Conservation (phyloP, 1,140 invertebrate genomes). For the Idris sp. region DNA sequence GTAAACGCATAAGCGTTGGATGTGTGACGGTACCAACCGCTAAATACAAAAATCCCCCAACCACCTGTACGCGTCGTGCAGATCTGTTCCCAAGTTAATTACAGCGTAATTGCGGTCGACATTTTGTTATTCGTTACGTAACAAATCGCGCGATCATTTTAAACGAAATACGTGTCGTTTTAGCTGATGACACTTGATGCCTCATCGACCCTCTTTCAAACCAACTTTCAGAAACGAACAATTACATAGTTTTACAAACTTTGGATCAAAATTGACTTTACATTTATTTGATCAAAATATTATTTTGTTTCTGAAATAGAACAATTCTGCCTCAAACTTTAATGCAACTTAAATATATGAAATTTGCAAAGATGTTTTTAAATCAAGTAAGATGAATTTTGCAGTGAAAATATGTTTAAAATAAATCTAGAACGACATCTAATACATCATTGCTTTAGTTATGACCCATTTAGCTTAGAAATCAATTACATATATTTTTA, state of each 20-base stretch:
- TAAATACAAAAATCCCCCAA: constrained; percentile 79
- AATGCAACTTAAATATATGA: too few species aligned
- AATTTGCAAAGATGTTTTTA: too few species aligned
- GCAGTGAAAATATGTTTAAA: constrained; percentile 17
- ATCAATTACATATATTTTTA: constrained; percentile 48
- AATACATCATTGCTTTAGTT: too few species aligned
- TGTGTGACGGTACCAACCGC: constrained; percentile 72
- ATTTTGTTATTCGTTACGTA: constrained; percentile 73
- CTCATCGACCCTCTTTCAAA: neutral
- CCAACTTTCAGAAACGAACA: neutral
- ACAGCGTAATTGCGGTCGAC: constrained; percentile 78
- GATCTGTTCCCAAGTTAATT: constrained; percentile 75
- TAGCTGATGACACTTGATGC: constrained; percentile 3
- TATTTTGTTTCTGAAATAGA: constrained; percentile 28
- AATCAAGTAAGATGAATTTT: constrained; percentile 8
- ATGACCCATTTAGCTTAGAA: constrained; percentile 39
- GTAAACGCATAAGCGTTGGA: constrained; percentile 76
- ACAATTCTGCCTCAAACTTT: too few species aligned
- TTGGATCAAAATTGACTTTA: too few species aligned
- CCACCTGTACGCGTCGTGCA: constrained; percentile 74
- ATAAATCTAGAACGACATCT: too few species aligned
- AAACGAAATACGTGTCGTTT: constrained; percentile 33
- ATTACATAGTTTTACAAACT: too few species aligned
- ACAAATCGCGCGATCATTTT: constrained; percentile 40
- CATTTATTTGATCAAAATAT: constrained; percentile 11